Evolutionary conservation across 2,113 vertebrate genomes (phyloP).

Genomic region (Colaptes auratus): DNA sequence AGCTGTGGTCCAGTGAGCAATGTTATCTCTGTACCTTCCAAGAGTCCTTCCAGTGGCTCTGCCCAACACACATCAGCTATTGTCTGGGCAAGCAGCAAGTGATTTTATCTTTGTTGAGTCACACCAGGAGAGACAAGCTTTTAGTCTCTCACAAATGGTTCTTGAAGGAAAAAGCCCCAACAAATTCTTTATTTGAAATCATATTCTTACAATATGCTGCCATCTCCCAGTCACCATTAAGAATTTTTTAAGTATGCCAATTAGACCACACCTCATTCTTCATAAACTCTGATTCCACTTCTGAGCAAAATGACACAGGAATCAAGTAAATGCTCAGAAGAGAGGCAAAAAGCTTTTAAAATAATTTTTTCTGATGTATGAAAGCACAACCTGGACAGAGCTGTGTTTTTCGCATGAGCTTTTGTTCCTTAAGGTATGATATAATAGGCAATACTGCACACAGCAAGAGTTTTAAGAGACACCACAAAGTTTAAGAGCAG

Average conservation of each 20-base stretch:
- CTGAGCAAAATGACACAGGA: background rate
- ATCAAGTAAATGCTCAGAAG: constrained; percentile 28
- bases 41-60: too few species aligned
- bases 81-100: too few species aligned
- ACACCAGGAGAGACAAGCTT: too few species aligned
- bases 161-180: background rate
- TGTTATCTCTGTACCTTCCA: too few species aligned
- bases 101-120: too few species aligned
- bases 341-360: constrained; percentile 11
- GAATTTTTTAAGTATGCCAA: constrained; percentile 8
- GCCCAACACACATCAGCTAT: too few species aligned
- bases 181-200: background rate
- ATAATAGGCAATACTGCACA: background rate
- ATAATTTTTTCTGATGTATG: constrained; percentile 7
- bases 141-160: too few species aligned
- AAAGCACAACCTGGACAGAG: constrained; percentile 3
- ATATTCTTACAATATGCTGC: background rate
- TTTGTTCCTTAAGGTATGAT: background rate
- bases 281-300: constrained; percentile 29
- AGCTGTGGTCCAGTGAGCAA: too few species aligned
- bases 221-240: background rate
- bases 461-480: background rate
- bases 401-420: background rate
- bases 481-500: background rate
- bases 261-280: background rate